Evolutionary conservation across 2,113 vertebrate species (phyloP).

Genomic region (Stigmatopora argus): DNA sequence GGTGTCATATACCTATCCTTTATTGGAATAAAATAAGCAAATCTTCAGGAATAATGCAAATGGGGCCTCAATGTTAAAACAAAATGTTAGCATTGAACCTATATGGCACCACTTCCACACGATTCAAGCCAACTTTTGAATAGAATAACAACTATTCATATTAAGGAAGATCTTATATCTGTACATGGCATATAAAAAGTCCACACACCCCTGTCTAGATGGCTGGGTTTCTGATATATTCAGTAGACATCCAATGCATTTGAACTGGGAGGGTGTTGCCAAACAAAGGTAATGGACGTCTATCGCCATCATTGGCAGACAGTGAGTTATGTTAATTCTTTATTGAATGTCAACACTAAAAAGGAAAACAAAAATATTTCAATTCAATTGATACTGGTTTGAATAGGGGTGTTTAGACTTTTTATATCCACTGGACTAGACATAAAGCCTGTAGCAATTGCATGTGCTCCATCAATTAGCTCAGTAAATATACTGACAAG

Average conservation of each 20-base stretch:
- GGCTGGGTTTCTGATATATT: not conserved
- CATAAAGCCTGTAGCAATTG: slow-evolving; percentile 57
- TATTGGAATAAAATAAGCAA: not conserved
- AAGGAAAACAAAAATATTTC: no score
- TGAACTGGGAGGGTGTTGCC: no score
- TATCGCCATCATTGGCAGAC: no score
- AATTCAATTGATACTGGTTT: not conserved
- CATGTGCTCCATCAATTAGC: slow-evolving; percentile 65
- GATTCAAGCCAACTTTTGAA: not conserved
- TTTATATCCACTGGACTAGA: slow-evolving; percentile 35
- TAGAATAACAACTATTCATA: not conserved
- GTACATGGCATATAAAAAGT: not conserved
- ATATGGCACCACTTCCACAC: not conserved
- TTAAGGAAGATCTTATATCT: not conserved
- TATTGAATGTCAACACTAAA: no score
- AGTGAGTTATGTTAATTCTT: no score
- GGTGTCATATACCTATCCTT: not conserved
- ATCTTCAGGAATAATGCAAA: not conserved
- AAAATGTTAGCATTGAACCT: not conserved
- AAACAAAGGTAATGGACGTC: no score
- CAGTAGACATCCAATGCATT: not conserved
- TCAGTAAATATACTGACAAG: slow-evolving; percentile 72
- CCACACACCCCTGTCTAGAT: not conserved
- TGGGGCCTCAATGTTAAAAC: not conserved
- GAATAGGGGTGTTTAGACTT: not conserved